These are phyloP conservation scores for Callorhinus ursinus DNA, from an alignment of 2,113 vertebrate genomes.

Conservation along the genomic window DNA sequence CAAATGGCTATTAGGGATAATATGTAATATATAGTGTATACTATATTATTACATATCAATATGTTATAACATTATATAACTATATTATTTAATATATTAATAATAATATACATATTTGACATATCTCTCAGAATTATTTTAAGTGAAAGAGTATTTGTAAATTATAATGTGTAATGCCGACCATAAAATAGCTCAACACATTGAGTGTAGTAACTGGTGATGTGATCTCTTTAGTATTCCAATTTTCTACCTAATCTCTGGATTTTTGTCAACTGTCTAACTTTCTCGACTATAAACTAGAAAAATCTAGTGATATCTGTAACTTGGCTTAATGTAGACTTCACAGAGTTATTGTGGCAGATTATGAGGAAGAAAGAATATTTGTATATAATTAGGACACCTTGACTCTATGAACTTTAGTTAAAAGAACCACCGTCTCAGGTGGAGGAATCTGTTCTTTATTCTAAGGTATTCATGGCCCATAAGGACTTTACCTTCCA, in stretches of 20 bases:
- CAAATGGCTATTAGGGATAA: neutral
- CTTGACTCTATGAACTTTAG: neutral
- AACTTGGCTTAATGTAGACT: neutral
- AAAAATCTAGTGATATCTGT: neutral
- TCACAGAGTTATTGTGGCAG: neutral
- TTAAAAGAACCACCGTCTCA: neutral
- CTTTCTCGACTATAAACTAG: neutral
- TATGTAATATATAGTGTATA: too few species aligned
- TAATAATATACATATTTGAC: neutral
- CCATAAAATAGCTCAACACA: neutral
- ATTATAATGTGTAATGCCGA: neutral
- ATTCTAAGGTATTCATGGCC: neutral
- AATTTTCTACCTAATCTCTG: neutral
- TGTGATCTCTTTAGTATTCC: accelerated
- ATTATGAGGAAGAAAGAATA: neutral
- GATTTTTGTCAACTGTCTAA: neutral
- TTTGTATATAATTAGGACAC: neutral
- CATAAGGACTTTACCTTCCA: too few species aligned
- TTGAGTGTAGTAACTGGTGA: neutral
- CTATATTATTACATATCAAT: too few species aligned
- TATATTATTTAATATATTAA: neutral
- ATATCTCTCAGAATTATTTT: neutral
- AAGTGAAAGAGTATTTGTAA: neutral
- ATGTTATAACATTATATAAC: too few species aligned
- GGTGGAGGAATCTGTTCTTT: neutral